These are phyloP conservation scores for Halcyon malimbica DNA, from an alignment of 2,113 vertebrate species.

Conservation along the genomic window DNA sequence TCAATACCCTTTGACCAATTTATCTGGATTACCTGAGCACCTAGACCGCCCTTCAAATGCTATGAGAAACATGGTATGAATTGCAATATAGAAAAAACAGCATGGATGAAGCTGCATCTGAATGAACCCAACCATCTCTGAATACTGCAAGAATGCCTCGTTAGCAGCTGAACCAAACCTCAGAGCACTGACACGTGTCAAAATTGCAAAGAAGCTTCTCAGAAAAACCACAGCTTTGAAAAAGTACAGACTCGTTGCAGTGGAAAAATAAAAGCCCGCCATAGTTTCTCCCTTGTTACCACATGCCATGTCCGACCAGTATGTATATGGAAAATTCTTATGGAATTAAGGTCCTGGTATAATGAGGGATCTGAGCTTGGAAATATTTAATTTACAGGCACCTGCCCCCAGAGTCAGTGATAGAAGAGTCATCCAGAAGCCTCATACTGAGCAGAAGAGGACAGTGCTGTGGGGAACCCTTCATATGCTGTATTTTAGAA, in stretches of 20 bases:
- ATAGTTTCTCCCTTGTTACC: background rate
- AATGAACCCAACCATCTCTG: background rate
- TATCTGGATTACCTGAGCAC: background rate
- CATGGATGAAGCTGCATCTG: background rate
- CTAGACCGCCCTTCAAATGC: background rate
- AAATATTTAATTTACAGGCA: background rate
- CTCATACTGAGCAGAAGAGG: background rate
- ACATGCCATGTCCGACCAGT: too few species aligned
- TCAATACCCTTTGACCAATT: background rate
- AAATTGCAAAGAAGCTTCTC: background rate
- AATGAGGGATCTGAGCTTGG: background rate
- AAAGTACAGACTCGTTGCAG: background rate
- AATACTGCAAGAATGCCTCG: background rate
- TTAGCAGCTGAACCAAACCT: background rate
- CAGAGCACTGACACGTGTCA: background rate
- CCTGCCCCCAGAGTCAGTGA: background rate
- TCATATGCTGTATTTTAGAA: background rate
- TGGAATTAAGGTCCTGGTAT: background rate
- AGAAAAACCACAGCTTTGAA: background rate
- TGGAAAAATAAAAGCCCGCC: background rate
- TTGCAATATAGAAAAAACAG: background rate
- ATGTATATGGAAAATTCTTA: background rate
- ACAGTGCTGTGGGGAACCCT: background rate
- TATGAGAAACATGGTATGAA: fast-evolving
- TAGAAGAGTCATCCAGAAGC: background rate